A percentile compares a stretch with the other conserved stretches of the same genome.
Conservation (phyloP, 2,888 invertebrate species). For the Unio delphinus region DNA sequence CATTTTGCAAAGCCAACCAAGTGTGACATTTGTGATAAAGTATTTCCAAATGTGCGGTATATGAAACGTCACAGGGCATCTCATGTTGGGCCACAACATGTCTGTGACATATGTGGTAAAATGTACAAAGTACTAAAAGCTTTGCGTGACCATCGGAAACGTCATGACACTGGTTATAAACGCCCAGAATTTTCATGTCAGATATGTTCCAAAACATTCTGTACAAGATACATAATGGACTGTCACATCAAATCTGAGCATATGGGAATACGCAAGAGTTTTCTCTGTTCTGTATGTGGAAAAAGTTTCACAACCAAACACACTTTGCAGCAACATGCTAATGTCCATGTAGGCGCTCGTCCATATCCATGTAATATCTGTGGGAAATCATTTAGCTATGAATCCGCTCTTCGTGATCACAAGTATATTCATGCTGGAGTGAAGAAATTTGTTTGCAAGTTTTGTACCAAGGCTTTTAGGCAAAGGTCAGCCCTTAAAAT, state of each 20-base stretch:
- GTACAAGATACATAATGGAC: constrained; percentile 42
- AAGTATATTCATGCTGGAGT: constrained; percentile 61
- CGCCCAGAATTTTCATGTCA: constrained; percentile 43
- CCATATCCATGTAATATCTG: constrained; percentile 56
- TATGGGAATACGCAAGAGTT: constrained; percentile 47
- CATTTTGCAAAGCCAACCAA: constrained; percentile 36
- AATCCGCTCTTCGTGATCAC: constrained; percentile 61
- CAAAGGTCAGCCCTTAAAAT: constrained; percentile 70
- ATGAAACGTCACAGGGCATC: constrained; percentile 46
- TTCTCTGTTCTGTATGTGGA: constrained; percentile 58
- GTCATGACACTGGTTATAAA: constrained; percentile 41
- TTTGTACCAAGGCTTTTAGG: constrained; percentile 66
- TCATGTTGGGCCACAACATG: constrained; percentile 37
- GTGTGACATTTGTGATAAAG: constrained; percentile 52
- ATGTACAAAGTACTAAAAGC: constrained; percentile 53
- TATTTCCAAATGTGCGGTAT: constrained; percentile 47
- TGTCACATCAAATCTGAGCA: constrained; percentile 52
- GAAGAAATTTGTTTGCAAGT: constrained; percentile 68
- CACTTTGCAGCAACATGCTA: constrained; percentile 53
- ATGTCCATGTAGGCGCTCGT: constrained; percentile 52
- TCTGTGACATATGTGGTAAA: constrained; percentile 57
- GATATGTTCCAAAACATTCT: constrained; percentile 48
- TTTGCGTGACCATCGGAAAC: constrained; percentile 47
- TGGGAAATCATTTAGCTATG: constrained; percentile 56
- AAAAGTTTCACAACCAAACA: constrained; percentile 61